Base-by-base conservation (phyloP, 2,888 invertebrate genomes). In the Drosophila ustulata region DNA sequence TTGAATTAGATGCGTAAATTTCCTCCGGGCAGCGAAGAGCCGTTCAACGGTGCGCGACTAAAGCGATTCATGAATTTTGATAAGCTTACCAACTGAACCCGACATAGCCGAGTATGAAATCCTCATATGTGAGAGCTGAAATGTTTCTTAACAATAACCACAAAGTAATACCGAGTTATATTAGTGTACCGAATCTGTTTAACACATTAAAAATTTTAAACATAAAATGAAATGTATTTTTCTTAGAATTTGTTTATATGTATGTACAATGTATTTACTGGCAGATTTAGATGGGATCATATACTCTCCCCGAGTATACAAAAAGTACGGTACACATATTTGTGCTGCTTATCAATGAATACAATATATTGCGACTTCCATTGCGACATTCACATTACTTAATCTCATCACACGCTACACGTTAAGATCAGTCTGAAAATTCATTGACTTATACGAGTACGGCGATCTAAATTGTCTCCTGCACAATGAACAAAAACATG, bases 21-120 rank as follows among this genome's bases (percentile, higher is more conserved):
- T 91, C 95, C 95, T 28, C 95, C 95, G 13, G 95, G 95, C 82
- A 94, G 94, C 77, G 94, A 95, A 56, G 92, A 93, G 45, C 93
- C 94, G 2, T 94, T 92, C 81, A 93, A 94, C 75, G 94, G 93
- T 47, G 91, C 92, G 45, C 92, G 93, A 61, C 88, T 94, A 50
- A 92, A 93, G 71, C 93, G 93, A 74, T 94, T 94, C 81, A 88
- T 93, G 79, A 89, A 93, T 65, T 91, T 93, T 59, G 93, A 94
- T 75, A 93, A 92, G 58, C 61, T 69, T 30, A 73, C 92, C 93
- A 58, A 75, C 82, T 59, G 26, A 68, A 55, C 11, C 71, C 77
- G 28, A 53, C 58, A 39, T 13, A 13, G 13, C 2, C 18, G 39
- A 26, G n/a, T 25, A 58, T 49, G 56, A 37, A 34, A 30, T 37